Evolutionary conservation across 2,113 vertebrate genomes (phyloP).

Genomic region (Ginglymostoma cirratum): DNA sequence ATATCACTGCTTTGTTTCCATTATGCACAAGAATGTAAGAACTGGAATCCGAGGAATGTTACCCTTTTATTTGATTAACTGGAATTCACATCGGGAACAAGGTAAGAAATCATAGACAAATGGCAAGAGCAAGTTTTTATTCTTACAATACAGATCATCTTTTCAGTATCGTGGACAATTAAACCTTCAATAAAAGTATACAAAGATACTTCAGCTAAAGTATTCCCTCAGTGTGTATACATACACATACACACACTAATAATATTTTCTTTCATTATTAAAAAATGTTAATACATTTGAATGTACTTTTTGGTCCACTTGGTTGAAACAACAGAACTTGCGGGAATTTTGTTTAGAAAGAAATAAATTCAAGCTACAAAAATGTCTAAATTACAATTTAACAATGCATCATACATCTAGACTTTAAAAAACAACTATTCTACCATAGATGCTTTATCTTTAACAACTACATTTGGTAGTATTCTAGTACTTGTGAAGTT

Average conservation of each 20-base stretch:
- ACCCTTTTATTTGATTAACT: background rate
- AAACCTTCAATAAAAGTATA: background rate
- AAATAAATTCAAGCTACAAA: constrained; percentile 7
- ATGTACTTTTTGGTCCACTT: background rate
- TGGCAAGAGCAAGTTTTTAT: background rate
- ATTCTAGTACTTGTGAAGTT: background rate
- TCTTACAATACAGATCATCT: background rate
- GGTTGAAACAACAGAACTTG: background rate
- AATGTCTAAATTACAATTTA: background rate
- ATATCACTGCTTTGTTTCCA: background rate
- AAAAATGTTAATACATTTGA: background rate
- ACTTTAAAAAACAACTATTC: background rate
- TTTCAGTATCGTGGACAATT: background rate
- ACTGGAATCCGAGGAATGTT: background rate
- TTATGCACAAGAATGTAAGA: background rate
- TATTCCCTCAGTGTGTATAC: background rate
- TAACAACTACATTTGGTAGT: background rate
- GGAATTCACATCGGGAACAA: background rate
- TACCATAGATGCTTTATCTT: background rate
- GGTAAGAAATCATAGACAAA: background rate
- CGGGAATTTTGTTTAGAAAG: background rate
- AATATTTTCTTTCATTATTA: background rate
- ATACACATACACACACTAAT: background rate
- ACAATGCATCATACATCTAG: background rate
- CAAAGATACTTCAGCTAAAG: background rate